Conservation (phyloP, 2,797 vertebrate species). For the Pipistrellus pipistrellus region DNA sequence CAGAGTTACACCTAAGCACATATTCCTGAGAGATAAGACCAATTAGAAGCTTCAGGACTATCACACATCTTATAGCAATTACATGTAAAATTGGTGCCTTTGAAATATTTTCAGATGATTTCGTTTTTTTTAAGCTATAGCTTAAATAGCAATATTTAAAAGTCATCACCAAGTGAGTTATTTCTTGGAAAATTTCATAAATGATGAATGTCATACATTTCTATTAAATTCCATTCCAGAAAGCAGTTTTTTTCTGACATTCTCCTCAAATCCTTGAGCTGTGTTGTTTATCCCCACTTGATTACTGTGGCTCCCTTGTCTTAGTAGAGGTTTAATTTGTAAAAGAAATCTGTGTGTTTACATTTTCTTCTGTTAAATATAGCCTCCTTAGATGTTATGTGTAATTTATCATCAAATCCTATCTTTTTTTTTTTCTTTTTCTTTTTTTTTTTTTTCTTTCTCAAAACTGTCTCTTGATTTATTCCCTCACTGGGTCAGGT, state of each 20-base stretch:
- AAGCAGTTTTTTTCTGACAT: constrained; percentile 4
- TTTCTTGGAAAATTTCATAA: constrained; percentile 27
- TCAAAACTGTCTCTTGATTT: neutral
- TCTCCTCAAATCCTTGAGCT: constrained; percentile 18
- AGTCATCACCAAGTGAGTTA: neutral
- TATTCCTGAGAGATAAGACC: neutral
- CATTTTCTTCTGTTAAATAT: neutral
- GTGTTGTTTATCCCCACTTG: neutral
- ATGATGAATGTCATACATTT: neutral
- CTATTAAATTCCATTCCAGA: neutral
- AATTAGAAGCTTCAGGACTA: neutral
- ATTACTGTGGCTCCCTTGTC: neutral
- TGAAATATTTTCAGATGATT: neutral
- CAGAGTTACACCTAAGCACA: neutral
- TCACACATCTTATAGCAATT: neutral
- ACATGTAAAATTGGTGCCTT: neutral
- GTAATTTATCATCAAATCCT: neutral
- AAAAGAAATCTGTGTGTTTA: neutral
- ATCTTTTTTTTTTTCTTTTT: no score
- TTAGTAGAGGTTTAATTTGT: neutral
- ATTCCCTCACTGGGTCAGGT: neutral
- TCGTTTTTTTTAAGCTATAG: neutral
- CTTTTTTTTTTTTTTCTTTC: no score
- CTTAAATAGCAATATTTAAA: constrained; percentile 9
- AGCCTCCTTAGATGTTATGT: neutral